These are phyloP conservation scores for Blennius ocellaris DNA, from an alignment of 2,113 vertebrate species.

Conservation along the genomic window DNA sequence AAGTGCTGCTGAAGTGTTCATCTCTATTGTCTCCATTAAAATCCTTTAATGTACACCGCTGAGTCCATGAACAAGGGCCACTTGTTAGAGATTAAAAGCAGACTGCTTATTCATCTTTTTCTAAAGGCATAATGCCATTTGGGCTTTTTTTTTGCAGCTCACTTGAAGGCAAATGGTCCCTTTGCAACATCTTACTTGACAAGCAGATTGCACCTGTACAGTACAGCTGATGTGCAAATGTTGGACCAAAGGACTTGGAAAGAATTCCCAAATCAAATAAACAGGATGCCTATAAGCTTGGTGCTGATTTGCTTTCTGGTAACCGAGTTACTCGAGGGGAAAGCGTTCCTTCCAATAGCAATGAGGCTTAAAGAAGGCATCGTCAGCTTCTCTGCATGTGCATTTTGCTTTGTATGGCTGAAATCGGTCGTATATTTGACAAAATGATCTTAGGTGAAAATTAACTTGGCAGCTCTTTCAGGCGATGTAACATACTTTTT, in stretches of 20 bases:
- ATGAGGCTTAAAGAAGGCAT: neutral
- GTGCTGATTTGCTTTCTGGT: slow-evolving; percentile 16
- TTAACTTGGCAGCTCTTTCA: too few relatives aligned
- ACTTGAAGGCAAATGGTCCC: slow-evolving; percentile 19
- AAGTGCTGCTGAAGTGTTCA: neutral
- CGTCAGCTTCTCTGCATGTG: too few relatives aligned
- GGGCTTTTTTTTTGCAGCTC: neutral
- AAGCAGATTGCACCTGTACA: slow-evolving; percentile 17
- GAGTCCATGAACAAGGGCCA: neutral
- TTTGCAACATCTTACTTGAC: slow-evolving; percentile 7
- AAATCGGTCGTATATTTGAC: too few relatives aligned
- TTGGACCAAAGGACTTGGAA: slow-evolving; percentile 6
- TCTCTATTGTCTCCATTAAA: slow-evolving; percentile 9
- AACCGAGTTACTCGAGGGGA: neutral
- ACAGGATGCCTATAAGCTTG: neutral
- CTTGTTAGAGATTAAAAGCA: slow-evolving; percentile 30
- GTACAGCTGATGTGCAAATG: slow-evolving; percentile 18
- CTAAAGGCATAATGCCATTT: slow-evolving; percentile 4
- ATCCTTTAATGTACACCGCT: slow-evolving; percentile 7
- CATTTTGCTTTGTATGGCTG: too few relatives aligned
- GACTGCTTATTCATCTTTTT: slow-evolving; percentile 42
- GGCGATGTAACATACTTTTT: too few relatives aligned
- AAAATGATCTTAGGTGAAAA: too few relatives aligned
- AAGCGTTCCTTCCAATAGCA: neutral
- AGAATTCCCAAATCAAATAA: slow-evolving; percentile 38